Percentiles rank a stretch among this genome's conserved stretches.
These are phyloP conservation scores for Orthochromis malagaraziensis DNA, from an alignment of 2,113 vertebrate species.

Conservation along the genomic window DNA sequence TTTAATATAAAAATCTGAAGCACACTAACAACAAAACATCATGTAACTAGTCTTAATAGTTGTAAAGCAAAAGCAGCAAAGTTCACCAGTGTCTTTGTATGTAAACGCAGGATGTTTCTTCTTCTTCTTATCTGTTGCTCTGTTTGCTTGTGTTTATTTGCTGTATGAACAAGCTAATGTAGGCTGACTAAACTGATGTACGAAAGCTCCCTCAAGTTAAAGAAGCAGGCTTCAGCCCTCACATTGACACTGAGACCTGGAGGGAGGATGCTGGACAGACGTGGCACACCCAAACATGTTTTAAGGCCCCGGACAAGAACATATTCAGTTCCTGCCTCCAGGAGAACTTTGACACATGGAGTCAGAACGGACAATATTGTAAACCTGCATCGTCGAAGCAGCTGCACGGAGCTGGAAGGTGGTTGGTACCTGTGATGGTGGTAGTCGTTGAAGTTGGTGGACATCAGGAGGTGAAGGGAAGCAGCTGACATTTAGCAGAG, in stretches of 20 bases:
- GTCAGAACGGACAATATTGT: background rate
- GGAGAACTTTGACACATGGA: background rate
- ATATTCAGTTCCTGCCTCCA: background rate
- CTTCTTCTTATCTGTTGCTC: rapidly evolving
- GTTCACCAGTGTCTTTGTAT: background rate
- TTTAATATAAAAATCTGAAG: background rate
- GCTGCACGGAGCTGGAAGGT: no score
- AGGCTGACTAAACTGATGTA: background rate
- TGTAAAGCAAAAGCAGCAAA: background rate
- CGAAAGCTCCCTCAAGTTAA: background rate
- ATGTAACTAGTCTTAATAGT: background rate
- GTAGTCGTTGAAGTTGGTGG: background rate
- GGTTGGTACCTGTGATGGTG: background rate
- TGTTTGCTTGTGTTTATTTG: background rate
- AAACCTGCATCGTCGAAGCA: rapidly evolving
- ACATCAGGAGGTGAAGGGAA: background rate
- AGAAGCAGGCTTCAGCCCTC: background rate
- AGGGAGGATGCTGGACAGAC: background rate
- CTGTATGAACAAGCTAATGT: background rate
- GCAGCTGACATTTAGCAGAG: background rate
- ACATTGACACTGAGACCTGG: background rate
- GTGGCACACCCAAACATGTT: background rate
- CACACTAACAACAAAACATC: background rate
- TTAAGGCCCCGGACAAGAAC: background rate
- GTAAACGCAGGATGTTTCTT: background rate